Conservation (phyloP, 2,888 invertebrate genomes). For the Chrysolina oricalcia region DNA sequence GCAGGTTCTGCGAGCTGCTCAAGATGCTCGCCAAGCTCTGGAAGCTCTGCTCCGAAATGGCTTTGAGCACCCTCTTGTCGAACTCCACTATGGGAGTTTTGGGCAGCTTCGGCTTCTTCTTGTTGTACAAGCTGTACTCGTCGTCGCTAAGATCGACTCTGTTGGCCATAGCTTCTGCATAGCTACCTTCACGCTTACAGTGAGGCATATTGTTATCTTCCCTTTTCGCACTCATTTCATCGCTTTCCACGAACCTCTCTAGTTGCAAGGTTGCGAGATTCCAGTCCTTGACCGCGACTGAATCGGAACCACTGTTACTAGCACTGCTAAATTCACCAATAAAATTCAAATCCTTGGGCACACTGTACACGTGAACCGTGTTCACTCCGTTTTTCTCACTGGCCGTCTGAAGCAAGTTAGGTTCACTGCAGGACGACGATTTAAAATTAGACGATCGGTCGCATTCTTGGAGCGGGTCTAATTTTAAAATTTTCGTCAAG, state of each 20-base stretch:
- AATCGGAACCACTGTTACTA: conserved; percentile 47
- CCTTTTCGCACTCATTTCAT: conserved; percentile 56
- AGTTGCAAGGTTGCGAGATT: conserved; percentile 65
- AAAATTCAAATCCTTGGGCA: conserved; percentile 81
- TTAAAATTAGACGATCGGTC: conserved; percentile 64
- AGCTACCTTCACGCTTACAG: conserved; percentile 69
- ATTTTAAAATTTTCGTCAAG: conserved; percentile 59
- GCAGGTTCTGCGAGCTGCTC: conserved; percentile 54
- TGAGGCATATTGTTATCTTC: conserved; percentile 53
- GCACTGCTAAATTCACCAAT: conserved; percentile 67
- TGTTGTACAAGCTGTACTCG: conserved; percentile 75
- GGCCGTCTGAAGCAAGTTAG: conserved; percentile 63
- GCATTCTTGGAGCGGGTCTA: conserved; percentile 53
- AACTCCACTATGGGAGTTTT: conserved; percentile 67
- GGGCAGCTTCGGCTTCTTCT: conserved; percentile 70
- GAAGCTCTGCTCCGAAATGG: conserved; percentile 69
- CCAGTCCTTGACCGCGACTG: conserved; percentile 70
- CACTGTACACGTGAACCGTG: conserved; percentile 67
- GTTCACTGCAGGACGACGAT: conserved; percentile 68
- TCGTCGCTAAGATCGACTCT: conserved; percentile 70
- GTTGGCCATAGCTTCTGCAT: conserved; percentile 69
- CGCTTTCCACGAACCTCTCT: conserved; percentile 28
- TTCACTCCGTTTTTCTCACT: conserved; percentile 28
- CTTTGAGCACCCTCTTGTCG: conserved; percentile 67
- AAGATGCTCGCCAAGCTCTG: conserved; percentile 62